Evolutionary conservation across 2,113 vertebrate species (phyloP).

Genomic region (Hippocampus abdominalis): DNA sequence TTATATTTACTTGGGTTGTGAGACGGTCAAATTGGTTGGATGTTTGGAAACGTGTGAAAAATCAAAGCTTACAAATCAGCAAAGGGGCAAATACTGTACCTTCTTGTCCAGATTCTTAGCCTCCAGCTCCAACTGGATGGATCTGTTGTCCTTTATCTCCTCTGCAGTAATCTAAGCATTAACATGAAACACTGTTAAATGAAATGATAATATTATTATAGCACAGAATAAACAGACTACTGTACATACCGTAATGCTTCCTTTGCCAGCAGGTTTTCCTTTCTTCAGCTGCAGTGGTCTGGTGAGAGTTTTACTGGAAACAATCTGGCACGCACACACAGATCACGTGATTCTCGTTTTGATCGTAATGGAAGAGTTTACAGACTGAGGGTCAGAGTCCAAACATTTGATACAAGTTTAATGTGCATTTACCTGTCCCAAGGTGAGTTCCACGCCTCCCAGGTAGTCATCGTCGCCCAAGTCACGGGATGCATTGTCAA

Average conservation of each 20-base stretch:
- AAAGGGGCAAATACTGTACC: conserved; percentile 56
- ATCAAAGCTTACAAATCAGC: no score
- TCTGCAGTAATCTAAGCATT: conserved; percentile 79
- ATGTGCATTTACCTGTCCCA: conserved; percentile 80
- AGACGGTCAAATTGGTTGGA: background rate
- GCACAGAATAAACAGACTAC: background rate
- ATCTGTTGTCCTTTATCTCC: conserved; percentile 84
- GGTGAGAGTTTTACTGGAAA: conserved; percentile 82
- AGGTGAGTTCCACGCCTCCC: conserved; percentile 81
- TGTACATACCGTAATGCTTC: conserved; percentile 75
- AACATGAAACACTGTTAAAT: background rate
- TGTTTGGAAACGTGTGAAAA: no score
- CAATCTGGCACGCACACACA: conserved; percentile 72
- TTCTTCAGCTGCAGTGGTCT: conserved; percentile 83
- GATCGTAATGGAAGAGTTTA: no score
- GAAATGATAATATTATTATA: background rate
- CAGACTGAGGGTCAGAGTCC: background rate
- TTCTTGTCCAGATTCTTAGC: conserved; percentile 90
- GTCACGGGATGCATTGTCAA: conserved; percentile 82
- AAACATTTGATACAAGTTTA: background rate
- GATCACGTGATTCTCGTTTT: background rate
- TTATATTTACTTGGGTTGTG: background rate
- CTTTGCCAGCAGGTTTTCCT: conserved; percentile 87
- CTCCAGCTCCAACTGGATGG: conserved; percentile 80
- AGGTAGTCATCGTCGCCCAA: conserved; percentile 86